phyloP scores from a whole-genome alignment of 2,888 invertebrate species.

The Hoplodrina blanda region DNA sequence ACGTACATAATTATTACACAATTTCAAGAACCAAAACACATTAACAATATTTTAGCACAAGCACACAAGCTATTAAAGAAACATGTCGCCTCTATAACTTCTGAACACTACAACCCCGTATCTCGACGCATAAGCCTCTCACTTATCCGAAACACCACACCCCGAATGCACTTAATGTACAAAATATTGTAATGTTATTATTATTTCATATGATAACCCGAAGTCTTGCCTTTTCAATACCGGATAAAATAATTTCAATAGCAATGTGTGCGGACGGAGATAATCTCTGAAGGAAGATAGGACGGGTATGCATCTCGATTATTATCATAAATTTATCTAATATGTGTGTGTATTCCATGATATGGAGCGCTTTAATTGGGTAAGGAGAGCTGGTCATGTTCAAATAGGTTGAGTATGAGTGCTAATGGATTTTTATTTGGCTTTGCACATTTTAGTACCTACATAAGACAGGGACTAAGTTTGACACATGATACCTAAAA shows the following conservation, averaged over 20 bases:
- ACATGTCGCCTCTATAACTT: constrained; percentile 64
- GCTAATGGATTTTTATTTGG: neutral
- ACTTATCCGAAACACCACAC: constrained; percentile 83
- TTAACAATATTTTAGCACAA: constrained; percentile 28
- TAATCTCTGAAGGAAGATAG: constrained; percentile 75
- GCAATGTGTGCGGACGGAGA: constrained; percentile 75
- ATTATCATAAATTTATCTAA: constrained; percentile 71
- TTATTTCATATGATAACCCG: constrained; percentile 85
- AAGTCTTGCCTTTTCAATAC: constrained; percentile 76
- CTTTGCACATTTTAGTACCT: neutral
- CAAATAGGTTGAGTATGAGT: constrained; percentile 3
- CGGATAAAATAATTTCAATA: constrained; percentile 84
- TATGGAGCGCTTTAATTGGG: constrained; percentile 64
- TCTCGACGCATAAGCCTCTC: constrained; percentile 79
- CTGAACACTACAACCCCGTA: constrained; percentile 68
- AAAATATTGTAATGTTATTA: constrained; percentile 90
- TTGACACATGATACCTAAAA: too few species aligned
- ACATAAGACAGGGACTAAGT: neutral
- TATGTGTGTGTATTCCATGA: constrained; percentile 43
- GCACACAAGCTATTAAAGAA: constrained; percentile 18
- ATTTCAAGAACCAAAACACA: constrained; percentile 18
- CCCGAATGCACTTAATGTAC: constrained; percentile 87
- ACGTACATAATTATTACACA: neutral
- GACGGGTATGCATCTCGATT: constrained; percentile 63
- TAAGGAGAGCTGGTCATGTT: constrained; percentile 15